A percentile compares a stretch with the other conserved stretches of the same genome.
phyloP scores from a whole-genome alignment of 2,888 invertebrate species.

The Chymomyza amoena region DNA sequence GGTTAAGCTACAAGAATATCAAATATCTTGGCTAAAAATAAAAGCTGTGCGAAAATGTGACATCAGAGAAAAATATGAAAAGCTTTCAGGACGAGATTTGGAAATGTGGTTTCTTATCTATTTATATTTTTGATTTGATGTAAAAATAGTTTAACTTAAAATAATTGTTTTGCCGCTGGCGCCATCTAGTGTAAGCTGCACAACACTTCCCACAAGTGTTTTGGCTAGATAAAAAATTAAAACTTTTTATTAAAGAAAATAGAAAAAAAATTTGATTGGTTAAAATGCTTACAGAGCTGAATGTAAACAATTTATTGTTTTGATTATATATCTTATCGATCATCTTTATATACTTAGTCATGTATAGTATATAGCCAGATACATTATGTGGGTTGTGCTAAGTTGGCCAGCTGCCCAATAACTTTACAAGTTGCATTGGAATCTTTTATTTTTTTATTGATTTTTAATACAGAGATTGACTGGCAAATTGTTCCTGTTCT shows the following conservation, averaged over 20 bases:
- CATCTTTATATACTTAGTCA: background rate
- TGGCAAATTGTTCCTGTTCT: constrained; percentile 44
- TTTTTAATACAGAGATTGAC: constrained; percentile 59
- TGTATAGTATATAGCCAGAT: background rate
- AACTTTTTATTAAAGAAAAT: background rate
- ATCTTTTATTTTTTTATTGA: constrained; percentile 50
- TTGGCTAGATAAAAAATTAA: background rate
- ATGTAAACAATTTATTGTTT: background rate
- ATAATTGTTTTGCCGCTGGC: no score
- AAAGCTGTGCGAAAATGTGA: no score
- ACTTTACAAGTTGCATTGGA: background rate
- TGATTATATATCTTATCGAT: background rate
- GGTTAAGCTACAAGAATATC: background rate
- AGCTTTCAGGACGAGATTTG: no score
- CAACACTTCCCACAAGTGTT: background rate
- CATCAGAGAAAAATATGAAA: no score
- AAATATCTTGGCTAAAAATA: background rate
- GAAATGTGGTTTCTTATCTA: no score
- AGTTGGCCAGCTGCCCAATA: background rate
- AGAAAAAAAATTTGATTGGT: background rate
- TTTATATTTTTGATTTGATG: no score
- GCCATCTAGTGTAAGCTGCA: no score
- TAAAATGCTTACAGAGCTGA: background rate
- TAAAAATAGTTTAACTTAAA: no score
- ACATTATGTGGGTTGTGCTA: background rate